Percentiles rank a stretch among this genome's conserved stretches.
These are phyloP conservation scores for Limnephilus lunatus DNA, from an alignment of 2,888 invertebrate species.

Conservation along the genomic window DNA sequence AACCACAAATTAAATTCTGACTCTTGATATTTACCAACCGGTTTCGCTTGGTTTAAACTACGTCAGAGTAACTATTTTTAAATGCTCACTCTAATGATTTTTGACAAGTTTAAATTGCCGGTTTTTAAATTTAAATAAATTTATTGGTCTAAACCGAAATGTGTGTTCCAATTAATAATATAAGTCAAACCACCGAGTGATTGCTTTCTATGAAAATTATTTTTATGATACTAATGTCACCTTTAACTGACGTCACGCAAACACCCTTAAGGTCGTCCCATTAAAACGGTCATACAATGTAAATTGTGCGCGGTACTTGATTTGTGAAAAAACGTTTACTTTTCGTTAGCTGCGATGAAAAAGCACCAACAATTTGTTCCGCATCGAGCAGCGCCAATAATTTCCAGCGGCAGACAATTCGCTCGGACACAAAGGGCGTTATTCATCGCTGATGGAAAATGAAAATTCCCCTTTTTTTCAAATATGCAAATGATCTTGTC, in stretches of 20 bases:
- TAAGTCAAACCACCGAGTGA: no score
- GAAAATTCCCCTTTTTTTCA: slow-evolving; percentile 48
- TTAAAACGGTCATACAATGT: neutral
- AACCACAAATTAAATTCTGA: no score
- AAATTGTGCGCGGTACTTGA: slow-evolving; percentile 5
- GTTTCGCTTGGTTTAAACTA: no score
- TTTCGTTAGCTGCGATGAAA: slow-evolving; percentile 41
- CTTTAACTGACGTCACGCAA: neutral
- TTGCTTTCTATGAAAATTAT: neutral
- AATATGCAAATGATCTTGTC: slow-evolving; percentile 50
- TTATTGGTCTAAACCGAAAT: no score
- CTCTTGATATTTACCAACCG: no score
- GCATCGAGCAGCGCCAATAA: slow-evolving; percentile 13
- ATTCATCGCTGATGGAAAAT: slow-evolving; percentile 42
- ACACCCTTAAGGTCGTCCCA: neutral
- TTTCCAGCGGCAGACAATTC: slow-evolving; percentile 7
- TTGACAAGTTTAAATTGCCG: no score
- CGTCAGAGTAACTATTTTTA: no score
- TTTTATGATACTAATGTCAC: neutral
- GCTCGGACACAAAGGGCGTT: slow-evolving; percentile 42
- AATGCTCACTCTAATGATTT: no score
- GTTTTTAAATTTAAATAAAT: no score
- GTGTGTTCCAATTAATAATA: no score
- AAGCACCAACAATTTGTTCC: slow-evolving; percentile 44
- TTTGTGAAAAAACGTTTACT: slow-evolving; percentile 39